Percentiles rank a stretch among this genome's conserved stretches.
Evolutionary conservation across 2,888 invertebrate species (phyloP).

Genomic region (Clitarchus hookeri): DNA sequence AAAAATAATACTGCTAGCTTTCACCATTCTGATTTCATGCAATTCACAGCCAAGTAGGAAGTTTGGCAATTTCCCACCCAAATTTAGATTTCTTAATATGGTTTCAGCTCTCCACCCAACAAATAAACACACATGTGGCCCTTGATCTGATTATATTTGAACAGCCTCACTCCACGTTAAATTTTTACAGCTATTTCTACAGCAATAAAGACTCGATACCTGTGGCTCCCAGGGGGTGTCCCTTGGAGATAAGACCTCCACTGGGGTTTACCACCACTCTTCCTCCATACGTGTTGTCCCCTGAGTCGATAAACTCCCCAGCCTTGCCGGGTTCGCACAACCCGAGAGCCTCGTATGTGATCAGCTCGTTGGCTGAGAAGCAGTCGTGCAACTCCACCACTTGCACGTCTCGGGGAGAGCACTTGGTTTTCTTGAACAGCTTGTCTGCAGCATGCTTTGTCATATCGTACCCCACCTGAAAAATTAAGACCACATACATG

Average conservation of each 20-base stretch:
- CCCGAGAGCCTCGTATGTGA: constrained; percentile 96
- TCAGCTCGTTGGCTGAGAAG: constrained; percentile 95
- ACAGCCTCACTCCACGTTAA: too few species aligned
- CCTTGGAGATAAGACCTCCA: constrained; percentile 98
- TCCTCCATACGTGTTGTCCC: constrained; percentile 97
- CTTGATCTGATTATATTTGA: too few species aligned
- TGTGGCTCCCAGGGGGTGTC: constrained; percentile 96
- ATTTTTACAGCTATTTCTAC: background rate
- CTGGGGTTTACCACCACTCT: constrained; percentile 98
- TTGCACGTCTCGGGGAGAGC: constrained; percentile 81
- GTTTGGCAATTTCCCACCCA: too few species aligned
- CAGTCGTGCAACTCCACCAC: constrained; percentile 98
- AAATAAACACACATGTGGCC: too few species aligned
- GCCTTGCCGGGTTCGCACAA: constrained; percentile 89
- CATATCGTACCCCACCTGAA: constrained; percentile 89
- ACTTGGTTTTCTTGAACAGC: constrained; percentile 74
- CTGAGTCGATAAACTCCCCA: constrained; percentile 87
- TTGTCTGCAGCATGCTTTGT: constrained; percentile 79
- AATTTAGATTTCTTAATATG: too few species aligned
- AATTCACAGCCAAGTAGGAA: too few species aligned
- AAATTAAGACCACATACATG: constrained; percentile 25
- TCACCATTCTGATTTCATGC: too few species aligned
- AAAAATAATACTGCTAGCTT: too few species aligned
- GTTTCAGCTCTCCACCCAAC: too few species aligned
- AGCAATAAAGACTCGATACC: constrained; percentile 56